phyloP scores from a whole-genome alignment of 2,888 invertebrate species.

The Apodemia zela region DNA sequence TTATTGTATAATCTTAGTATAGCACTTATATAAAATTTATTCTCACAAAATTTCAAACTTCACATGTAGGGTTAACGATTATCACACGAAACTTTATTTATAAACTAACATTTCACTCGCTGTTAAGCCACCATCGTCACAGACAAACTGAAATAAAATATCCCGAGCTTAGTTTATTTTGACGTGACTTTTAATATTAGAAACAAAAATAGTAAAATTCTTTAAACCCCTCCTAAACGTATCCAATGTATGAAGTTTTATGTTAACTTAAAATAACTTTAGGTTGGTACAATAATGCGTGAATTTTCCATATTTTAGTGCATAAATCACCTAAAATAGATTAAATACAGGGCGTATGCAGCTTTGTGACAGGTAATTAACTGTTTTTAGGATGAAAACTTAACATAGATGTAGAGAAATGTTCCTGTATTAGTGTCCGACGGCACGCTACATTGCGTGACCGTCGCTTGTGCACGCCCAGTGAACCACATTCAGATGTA shows the following conservation, averaged over 20 bases:
- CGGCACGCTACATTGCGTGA: conserved; percentile 72
- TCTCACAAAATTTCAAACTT: conserved; percentile 5
- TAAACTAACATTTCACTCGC: conserved; percentile 11
- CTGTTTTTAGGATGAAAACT: conserved; percentile 46
- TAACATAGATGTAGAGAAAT: conserved; percentile 49
- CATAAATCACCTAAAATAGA: conserved; percentile 28
- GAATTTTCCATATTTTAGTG: neutral
- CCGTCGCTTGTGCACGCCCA: conserved; percentile 36
- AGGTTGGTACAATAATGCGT: neutral
- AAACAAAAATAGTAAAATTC: conserved; percentile 5
- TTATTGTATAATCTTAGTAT: neutral
- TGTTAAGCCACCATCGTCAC: conserved; percentile 14
- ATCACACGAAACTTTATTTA: conserved; percentile 9
- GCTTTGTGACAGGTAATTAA: conserved; percentile 42
- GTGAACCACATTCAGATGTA: conserved; percentile 7
- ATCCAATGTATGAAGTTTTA: conserved; percentile 16
- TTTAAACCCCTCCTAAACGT: conserved; percentile 5
- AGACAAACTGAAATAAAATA: conserved; percentile 8
- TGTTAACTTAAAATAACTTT: neutral
- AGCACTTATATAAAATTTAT: neutral
- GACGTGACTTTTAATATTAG: conserved; percentile 9
- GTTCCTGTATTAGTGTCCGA: conserved; percentile 48
- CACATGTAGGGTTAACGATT: neutral
- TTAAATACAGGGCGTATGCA: conserved; percentile 36
- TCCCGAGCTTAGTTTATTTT: conserved; percentile 9